Evolutionary conservation across 2,888 invertebrate genomes (phyloP), one percentile per base, ranked within the genome.

Genomic region (Epistrophella euchroma): DNA sequence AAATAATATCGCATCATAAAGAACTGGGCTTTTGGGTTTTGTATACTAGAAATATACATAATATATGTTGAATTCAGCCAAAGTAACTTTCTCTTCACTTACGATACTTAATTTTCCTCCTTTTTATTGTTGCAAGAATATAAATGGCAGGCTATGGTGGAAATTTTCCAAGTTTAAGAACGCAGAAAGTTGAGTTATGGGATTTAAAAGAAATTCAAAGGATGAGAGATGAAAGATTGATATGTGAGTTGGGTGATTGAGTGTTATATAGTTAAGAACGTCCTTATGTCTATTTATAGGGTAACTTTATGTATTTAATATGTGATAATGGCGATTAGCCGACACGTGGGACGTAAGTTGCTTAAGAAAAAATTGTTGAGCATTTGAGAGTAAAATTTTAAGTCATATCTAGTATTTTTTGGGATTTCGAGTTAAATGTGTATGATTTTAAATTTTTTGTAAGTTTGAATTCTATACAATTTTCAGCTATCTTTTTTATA

Each of bases 1-100:
- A 84, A 84, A 74, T 78, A 62, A 74, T 78, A 68, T 77, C 50
- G 52, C 72, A 55, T 35, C 81, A 66, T 76, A 68, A 70, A 78
- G 70, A 70, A 68, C 72, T 72, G 76, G 64, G 62, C 72, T 55
- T 76, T 62, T 52, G 28, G 70, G 43, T 43, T 35, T 66, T 47
- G 22, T 37, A 15, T 22, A 35, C 17, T 13, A 17, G 13, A 9
- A 22, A 10, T 60, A 40, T 2, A 35, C 1, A 13, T 28, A 55
- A 10, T 4, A 4, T 17, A 58, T 60, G 60, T 40, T 37, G 37
- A 37, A 37, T 60, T 60, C 32, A 32, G 58, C 37, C 19, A 9
- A 60, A 40, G 37, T 9, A 22, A 60, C 60, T 40, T 40, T 60
- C 56, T 60, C 56, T 55, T 11, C 37, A 60, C 60, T 60, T 40